Percentiles rank a stretch among this genome's conserved stretches.
These are phyloP conservation scores for Lagopus muta DNA, from an alignment of 2,113 vertebrate species.

Conservation along the genomic window DNA sequence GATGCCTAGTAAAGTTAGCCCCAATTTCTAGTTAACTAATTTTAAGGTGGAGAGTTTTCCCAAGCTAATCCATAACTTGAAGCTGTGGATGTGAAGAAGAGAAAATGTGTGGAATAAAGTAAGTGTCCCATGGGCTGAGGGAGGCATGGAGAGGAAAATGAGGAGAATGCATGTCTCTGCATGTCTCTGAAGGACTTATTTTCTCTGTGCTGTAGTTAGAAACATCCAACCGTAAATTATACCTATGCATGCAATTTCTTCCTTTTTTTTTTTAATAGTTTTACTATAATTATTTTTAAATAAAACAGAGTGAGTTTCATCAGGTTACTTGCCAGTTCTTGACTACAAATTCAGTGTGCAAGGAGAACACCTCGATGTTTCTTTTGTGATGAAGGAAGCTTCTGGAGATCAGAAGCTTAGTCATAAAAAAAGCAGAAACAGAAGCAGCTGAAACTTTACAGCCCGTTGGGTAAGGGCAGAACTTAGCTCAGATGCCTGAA, in stretches of 20 bases:
- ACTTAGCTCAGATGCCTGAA: not conserved
- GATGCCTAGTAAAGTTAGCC: fast-evolving
- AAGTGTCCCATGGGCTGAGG: fast-evolving
- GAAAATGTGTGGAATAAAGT: fast-evolving
- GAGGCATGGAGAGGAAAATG: not conserved
- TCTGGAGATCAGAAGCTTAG: constrained; percentile 11
- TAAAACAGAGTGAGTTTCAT: not conserved
- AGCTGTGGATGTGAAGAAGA: not conserved
- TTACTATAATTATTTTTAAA: not conserved
- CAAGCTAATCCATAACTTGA: fast-evolving
- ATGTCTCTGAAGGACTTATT: not conserved
- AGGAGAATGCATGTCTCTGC: not conserved
- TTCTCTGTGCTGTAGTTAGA: not conserved
- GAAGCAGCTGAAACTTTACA: not conserved
- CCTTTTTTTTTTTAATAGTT: not conserved
- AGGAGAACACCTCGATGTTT: not conserved
- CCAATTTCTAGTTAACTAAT: not conserved
- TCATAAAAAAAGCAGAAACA: not conserved
- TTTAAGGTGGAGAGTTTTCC: not conserved
- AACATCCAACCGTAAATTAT: not conserved
- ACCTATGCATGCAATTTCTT: not conserved
- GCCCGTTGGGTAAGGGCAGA: not conserved
- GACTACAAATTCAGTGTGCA: not conserved
- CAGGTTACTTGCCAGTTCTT: not conserved
- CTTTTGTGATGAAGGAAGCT: not conserved